A percentile compares a stretch with the other conserved stretches of the same genome.
phyloP scores from a whole-genome alignment of 2,113 vertebrate species.

The Alethe diademata region DNA sequence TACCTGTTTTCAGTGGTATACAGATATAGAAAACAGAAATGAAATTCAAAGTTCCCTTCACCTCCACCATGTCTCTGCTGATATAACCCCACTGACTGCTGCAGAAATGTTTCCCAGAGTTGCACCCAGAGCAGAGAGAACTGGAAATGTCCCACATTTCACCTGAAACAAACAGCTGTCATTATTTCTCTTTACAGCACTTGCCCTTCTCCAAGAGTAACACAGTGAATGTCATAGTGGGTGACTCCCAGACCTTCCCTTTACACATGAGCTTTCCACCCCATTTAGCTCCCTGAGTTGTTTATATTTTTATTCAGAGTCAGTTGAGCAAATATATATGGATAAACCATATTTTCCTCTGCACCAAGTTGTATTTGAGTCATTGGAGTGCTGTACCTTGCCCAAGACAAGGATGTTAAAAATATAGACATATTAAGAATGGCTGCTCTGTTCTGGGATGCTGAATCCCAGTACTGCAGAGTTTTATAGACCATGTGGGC shows the following conservation, averaged over 20 bases:
- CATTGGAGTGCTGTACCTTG: not conserved
- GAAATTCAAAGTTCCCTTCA: not conserved
- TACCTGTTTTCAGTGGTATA: not conserved
- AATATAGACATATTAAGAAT: not conserved
- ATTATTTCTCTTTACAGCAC: not conserved
- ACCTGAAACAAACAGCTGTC: not conserved
- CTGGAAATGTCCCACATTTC: not conserved
- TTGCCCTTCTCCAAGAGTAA: not conserved
- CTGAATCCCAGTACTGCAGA: not conserved
- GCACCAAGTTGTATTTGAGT: not conserved
- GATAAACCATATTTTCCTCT: not conserved
- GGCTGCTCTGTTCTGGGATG: not conserved
- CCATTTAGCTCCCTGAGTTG: not conserved
- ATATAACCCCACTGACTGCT: accelerated
- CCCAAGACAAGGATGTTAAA: slow-evolving; percentile 9
- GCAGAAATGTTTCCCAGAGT: not conserved
- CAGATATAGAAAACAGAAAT: not conserved
- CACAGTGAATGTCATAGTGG: not conserved
- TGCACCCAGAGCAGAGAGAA: not conserved
- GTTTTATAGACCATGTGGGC: not conserved
- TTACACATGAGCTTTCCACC: not conserved
- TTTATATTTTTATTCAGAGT: not conserved
- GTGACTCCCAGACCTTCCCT: not conserved
- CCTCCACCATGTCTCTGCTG: not conserved
- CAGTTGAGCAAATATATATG: not conserved